Evolutionary conservation across 2,888 invertebrate species (phyloP).

Genomic region (Falcaria lacertinaria): DNA sequence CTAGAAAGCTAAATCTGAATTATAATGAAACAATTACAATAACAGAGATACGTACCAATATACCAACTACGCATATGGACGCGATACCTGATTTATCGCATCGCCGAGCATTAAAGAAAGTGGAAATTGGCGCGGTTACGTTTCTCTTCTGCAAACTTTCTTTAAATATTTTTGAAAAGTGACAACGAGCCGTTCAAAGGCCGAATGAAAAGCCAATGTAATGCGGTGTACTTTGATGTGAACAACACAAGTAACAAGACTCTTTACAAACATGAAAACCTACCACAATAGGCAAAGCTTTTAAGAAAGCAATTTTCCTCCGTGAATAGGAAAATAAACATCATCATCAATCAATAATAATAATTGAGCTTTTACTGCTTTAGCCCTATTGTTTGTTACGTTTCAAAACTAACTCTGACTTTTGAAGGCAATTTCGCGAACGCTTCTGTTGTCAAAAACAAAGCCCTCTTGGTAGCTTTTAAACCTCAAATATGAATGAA

Average conservation of each 20-base stretch:
- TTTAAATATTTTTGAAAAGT: background rate
- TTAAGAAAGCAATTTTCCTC: background rate
- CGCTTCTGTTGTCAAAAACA: conserved; percentile 1
- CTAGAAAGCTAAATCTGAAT: conserved; percentile 28
- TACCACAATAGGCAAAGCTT: conserved; percentile 2
- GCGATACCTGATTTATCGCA: conserved; percentile 54
- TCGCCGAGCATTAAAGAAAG: conserved; percentile 56
- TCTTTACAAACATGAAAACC: conserved; percentile 1
- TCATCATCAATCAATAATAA: conserved; percentile 2
- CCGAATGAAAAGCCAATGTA: background rate
- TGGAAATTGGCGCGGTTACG: conserved; percentile 47
- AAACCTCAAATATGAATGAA: too few relatives aligned
- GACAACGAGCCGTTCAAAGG: background rate
- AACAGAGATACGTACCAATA: conserved; percentile 35
- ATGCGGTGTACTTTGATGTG: background rate
- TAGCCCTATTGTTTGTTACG: conserved; percentile 1
- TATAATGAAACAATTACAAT: conserved; percentile 10
- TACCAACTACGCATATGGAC: too few relatives aligned
- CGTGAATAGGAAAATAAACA: conserved; percentile 3
- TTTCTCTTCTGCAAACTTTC: conserved; percentile 11
- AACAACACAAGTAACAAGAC: background rate
- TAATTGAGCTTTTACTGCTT: conserved; percentile 1
- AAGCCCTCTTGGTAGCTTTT: background rate
- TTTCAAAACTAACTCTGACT: background rate
- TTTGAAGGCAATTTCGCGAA: background rate